These are phyloP conservation scores for Uloborus plumipes DNA, from an alignment of 2,888 invertebrate genomes.

Conservation along the genomic window DNA sequence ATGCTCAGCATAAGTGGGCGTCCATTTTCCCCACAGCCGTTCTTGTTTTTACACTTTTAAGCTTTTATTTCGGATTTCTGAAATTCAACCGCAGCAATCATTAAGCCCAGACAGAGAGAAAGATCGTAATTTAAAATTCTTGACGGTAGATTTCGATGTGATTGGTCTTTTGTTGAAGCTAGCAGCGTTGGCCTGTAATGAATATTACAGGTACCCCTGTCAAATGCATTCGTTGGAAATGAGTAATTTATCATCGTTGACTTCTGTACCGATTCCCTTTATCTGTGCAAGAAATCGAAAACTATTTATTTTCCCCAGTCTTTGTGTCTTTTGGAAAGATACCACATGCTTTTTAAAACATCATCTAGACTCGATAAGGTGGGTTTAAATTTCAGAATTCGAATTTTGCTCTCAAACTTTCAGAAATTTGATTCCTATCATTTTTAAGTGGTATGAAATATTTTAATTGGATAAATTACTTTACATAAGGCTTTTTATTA, in stretches of 20 bases:
- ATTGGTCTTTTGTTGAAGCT: background rate
- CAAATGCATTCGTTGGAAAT: slow-evolving; percentile 20
- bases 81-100: background rate
- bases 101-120: slow-evolving; percentile 12
- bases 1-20: slow-evolving; percentile 36
- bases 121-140: no score
- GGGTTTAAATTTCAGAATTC: no score
- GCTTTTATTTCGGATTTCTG: slow-evolving; percentile 1
- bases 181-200: slow-evolving; percentile 3
- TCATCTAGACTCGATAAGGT: no score
- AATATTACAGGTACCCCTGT: slow-evolving; percentile 32
- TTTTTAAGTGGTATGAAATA: no score
- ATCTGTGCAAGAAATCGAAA: slow-evolving; percentile 3
- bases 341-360: no score
- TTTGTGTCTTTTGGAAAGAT: no score
- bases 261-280: background rate
- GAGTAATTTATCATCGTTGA: slow-evolving; percentile 41
- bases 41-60: slow-evolving; percentile 8
- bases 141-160: no score
- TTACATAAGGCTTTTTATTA: no score
- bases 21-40: background rate
- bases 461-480: no score
- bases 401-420: no score
- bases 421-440: no score
- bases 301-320: no score